Evolutionary conservation across 53 echinoderm and acorn worm species (phyloP).

Genomic region (Arbacia lixula): DNA sequence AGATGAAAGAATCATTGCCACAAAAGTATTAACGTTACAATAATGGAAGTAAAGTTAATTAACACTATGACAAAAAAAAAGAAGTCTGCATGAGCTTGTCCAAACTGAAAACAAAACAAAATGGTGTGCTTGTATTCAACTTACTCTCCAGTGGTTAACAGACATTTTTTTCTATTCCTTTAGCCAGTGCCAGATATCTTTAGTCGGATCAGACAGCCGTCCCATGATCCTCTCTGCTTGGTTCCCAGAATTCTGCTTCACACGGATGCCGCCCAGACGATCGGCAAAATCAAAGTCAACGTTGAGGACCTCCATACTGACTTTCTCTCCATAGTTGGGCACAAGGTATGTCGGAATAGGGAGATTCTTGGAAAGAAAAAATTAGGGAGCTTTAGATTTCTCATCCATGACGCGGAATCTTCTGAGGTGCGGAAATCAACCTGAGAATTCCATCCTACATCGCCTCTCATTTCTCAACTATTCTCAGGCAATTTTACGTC

Average conservation of each 20-base stretch:
- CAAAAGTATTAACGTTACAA: too few species aligned
- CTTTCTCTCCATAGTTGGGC: conserved; percentile 80
- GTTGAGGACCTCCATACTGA: conserved; percentile 71
- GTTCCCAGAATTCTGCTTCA: conserved; percentile 66
- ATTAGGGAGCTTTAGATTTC: not conserved
- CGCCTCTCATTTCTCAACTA: too few species aligned
- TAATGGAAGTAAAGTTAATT: too few species aligned
- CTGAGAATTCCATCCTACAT: too few species aligned
- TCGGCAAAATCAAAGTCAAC: conserved; percentile 77
- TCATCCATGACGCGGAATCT: too few species aligned
- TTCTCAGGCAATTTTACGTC: too few species aligned
- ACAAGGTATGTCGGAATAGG: conserved; percentile 64
- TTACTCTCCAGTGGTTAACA: too few species aligned
- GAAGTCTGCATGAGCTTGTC: too few species aligned
- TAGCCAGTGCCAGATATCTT: conserved; percentile 81
- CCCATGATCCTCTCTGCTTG: conserved; percentile 28
- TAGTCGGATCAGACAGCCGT: conserved; percentile 31
- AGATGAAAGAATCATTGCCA: too few species aligned
- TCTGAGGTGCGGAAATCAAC: not conserved
- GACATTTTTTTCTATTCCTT: not conserved
- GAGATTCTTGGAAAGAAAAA: not conserved
- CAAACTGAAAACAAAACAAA: too few species aligned
- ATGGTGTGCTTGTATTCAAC: too few species aligned
- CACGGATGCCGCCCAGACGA: conserved; percentile 89
- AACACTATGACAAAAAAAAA: too few species aligned